phyloP scores from a whole-genome alignment of 2,888 invertebrate genomes.

The Alitta virens region DNA sequence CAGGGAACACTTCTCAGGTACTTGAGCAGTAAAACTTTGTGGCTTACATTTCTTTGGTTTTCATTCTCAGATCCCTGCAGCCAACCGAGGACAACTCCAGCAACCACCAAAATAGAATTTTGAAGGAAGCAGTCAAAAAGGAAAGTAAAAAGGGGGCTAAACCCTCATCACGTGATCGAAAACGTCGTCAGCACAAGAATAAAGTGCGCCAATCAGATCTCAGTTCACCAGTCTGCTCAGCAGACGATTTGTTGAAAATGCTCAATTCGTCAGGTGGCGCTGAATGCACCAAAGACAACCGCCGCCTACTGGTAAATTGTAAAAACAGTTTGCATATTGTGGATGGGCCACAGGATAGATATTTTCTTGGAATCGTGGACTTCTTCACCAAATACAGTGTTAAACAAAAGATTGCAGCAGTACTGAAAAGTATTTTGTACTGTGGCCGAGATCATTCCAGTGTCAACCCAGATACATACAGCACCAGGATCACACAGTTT shows the following conservation, averaged over 20 bases:
- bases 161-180: too few species aligned
- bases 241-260: too few species aligned
- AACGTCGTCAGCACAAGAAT: too few species aligned
- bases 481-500: conserved; percentile 36
- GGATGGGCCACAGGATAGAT: conserved; percentile 38
- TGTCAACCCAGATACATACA: conserved; percentile 38
- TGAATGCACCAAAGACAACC: conserved; percentile 14
- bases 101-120: background rate
- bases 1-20: background rate
- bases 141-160: too few species aligned
- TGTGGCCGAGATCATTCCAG: conserved; percentile 43
- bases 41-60: background rate
- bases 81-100: too few species aligned
- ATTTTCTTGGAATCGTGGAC: conserved; percentile 42
- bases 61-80: too few species aligned
- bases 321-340: conserved; percentile 45
- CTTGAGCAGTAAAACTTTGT: background rate
- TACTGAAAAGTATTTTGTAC: conserved; percentile 39
- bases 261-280: too few species aligned
- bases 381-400: conserved; percentile 42
- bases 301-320: conserved; percentile 39
- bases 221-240: too few species aligned
- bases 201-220: too few species aligned
- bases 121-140: background rate
- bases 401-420: conserved; percentile 33